Base-by-base conservation (phyloP, 2,113 vertebrate species). In the Mesembrinibis cayennensis region DNA sequence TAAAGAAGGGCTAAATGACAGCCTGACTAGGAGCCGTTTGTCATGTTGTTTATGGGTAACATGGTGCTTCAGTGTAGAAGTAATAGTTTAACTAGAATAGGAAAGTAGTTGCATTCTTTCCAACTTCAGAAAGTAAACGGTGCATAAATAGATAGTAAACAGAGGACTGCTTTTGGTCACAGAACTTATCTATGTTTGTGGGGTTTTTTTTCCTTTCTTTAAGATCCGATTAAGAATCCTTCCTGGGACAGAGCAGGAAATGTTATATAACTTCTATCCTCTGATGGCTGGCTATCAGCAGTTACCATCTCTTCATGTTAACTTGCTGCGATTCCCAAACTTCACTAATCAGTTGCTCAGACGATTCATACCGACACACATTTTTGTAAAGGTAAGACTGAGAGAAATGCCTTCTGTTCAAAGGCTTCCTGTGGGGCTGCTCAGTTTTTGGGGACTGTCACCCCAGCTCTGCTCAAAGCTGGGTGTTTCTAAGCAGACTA, bases 241-340 rank as follows among this genome's bases (percentile, higher is more conserved):
- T 5, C 99, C 99, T 3, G 99, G 99, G 38, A 98, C 98, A 0
- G 97, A 99, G 90, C 99, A 99, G 98, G 99, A 99, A 79, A 99
- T 99, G 98, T 62, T 99, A 4, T 99, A 99, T 89, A 99, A 99
- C 87, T 99, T 99, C 95, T 99, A 99, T 62, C 99, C 99, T 11
- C 98, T 99, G 69, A 99, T 99, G 99, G 99, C 99, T 11, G 99
- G 99, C 2, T 99, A 99, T 96, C 99, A 99, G 88, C 99, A 98
- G 81, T 98, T 99, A 45, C 99, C 99, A 1, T 99, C 98, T 78
- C 99, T 99, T 65, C 99, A 98, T 47, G 98, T 99, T 77, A 99
- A 96, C 91, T 90, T 99, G 93, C 95, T 99, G 6, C 97, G 99
- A 45, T 99, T 99, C 94, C 98, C 99, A 3, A 96, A 87, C 87